These are phyloP conservation scores for Boloria selene DNA, from an alignment of 2,888 invertebrate genomes.

Conservation along the genomic window DNA sequence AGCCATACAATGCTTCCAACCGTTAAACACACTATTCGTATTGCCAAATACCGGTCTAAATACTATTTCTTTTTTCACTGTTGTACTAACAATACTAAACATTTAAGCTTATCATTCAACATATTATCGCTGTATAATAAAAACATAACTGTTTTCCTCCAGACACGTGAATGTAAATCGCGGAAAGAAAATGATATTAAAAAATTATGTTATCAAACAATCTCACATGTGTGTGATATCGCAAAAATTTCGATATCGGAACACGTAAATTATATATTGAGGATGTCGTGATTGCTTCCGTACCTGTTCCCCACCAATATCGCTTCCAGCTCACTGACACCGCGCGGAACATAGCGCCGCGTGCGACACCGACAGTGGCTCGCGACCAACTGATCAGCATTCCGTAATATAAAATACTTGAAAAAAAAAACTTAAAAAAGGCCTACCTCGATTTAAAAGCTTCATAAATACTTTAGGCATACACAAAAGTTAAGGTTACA, in stretches of 20 bases:
- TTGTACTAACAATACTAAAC: background rate
- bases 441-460: too few species aligned
- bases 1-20: conserved; percentile 49
- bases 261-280: conserved; percentile 59
- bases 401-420: conserved; percentile 18
- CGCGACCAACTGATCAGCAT: conserved; percentile 63
- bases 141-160: background rate
- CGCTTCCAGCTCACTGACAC: conserved; percentile 76
- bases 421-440: conserved; percentile 9
- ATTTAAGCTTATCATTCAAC: background rate
- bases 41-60: conserved; percentile 38
- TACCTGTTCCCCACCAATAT: conserved; percentile 81
- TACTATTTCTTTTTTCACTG: conserved; percentile 20
- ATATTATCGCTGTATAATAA: background rate
- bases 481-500: conserved; percentile 3
- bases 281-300: conserved; percentile 69
- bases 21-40: conserved; percentile 29
- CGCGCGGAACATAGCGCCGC: conserved; percentile 73
- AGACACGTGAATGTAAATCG: background rate
- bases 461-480: background rate
- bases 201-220: background rate
- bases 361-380: conserved; percentile 68
- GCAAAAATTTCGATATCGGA: conserved; percentile 44
- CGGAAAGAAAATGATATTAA: background rate
- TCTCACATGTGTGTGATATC: too few species aligned